Evolutionary conservation across 2,113 vertebrate genomes (phyloP), one percentile per base, ranked within the genome.

Genomic region (Poecilia latipinna): DNA sequence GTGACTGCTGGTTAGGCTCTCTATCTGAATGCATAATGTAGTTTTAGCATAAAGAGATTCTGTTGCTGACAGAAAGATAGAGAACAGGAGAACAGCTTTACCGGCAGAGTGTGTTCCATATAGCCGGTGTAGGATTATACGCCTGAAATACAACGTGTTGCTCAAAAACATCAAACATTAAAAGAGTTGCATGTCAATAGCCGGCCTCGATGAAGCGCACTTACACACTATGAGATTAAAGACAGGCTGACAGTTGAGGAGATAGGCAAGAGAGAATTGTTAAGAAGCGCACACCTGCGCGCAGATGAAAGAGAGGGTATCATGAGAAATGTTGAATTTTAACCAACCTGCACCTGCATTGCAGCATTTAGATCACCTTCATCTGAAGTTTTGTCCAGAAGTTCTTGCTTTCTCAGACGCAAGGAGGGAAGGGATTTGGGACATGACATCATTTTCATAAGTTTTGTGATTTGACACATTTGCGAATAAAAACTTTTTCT

Each of bases 1-100:
- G 85, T 88, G 87, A 88, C 92, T 70, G 65, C 80, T 90, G 90
- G 91, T 90, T 89, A 90, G 84, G 74, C 79, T 7, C 76, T 75
- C 86, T 75, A 72, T 90, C 89, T 82, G 88, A 88, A 93, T 92
- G 86, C 86, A 90, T 91, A 91, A 90, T 92, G 37, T 68, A 82
- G 74, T 79, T 90, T 89, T 85, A 68, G 85, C 86, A 90, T 88
- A 86, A 90, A 80, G 78, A 89, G 78, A 84, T 83, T 80, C 44
- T 79, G 82, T 80, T 67, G 51, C 83, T 85, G 88, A 87, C 86
- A 83, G 63, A 72, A 42, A 75, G 68, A 79, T 37, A 37, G 76
- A 83, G 78, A 75, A 60, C 75, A 63, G 37, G 33, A 70, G 64
- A 65, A 79, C 64, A 74, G 77, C 64, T 77, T 86, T 24, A 73